Evolutionary conservation across 1,140 invertebrate genomes (phyloP).

Genomic region (Stegodyphus dumicola): DNA sequence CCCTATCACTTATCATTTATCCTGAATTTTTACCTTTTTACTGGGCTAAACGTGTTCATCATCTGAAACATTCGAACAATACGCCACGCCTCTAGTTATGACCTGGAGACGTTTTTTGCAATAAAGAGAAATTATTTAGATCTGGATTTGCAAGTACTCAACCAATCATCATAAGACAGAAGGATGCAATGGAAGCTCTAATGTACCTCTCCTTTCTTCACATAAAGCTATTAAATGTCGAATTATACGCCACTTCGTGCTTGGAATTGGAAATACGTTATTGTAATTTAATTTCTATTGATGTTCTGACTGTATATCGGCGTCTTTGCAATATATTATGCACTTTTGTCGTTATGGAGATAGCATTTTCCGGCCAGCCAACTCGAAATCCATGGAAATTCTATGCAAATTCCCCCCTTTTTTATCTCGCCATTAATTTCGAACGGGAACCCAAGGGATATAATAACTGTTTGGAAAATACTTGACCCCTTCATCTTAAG

Average conservation of each 20-base stretch:
- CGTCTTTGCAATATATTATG: slow-evolving; percentile 20
- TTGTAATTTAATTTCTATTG: slow-evolving; percentile 29
- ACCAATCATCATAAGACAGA: no score
- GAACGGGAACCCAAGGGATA: slow-evolving; percentile 5
- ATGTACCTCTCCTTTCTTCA: no score
- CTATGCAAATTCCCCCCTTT: slow-evolving; percentile 53
- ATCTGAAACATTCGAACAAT: no score
- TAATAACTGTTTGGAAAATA: slow-evolving; percentile 50
- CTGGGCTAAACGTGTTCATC: no score
- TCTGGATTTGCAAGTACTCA: no score
- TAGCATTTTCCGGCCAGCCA: slow-evolving; percentile 30
- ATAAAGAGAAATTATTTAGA: no score
- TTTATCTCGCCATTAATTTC: slow-evolving; percentile 32
- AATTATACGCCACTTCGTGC: neutral
- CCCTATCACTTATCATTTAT: no score
- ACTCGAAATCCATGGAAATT: slow-evolving; percentile 34
- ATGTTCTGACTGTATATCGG: neutral
- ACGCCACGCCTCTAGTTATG: no score
- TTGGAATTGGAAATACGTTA: slow-evolving; percentile 21
- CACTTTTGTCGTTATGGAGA: slow-evolving; percentile 7
- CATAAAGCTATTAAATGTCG: no score
- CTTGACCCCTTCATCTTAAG: slow-evolving; percentile 27
- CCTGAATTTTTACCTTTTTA: no score
- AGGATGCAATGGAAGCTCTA: no score
- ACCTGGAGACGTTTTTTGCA: no score